Evolutionary conservation across 2,113 vertebrate genomes (phyloP).

Genomic region (Lycocorax pyrrhopterus): DNA sequence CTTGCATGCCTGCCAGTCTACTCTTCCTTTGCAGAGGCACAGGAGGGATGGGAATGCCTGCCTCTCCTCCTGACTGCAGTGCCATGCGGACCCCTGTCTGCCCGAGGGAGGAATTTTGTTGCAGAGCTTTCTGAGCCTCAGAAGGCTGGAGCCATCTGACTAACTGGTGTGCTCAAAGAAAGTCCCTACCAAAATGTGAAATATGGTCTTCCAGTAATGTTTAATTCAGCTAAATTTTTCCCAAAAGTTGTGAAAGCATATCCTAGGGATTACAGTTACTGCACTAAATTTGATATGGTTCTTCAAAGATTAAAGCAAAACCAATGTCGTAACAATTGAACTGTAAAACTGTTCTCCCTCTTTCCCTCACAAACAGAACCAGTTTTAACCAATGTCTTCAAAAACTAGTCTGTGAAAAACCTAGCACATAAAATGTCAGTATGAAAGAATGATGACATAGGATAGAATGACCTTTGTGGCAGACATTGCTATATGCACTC

Average conservation of each 20-base stretch:
- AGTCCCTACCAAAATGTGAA: background rate
- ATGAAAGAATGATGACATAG: background rate
- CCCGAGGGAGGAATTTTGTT: background rate
- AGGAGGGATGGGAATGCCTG: accelerated
- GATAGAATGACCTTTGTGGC: background rate
- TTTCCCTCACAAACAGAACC: background rate
- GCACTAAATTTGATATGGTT: background rate
- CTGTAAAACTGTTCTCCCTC: background rate
- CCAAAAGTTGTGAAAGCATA: background rate
- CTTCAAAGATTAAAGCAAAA: background rate
- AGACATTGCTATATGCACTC: background rate
- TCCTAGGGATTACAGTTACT: background rate
- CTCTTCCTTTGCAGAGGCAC: background rate
- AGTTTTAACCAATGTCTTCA: background rate
- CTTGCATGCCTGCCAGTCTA: background rate
- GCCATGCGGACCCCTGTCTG: background rate
- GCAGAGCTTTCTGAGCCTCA: background rate
- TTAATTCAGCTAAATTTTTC: background rate
- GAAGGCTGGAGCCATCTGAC: background rate
- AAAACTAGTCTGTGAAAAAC: background rate
- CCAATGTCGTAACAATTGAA: background rate
- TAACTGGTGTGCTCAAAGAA: background rate
- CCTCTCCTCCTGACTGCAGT: background rate
- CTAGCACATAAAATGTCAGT: background rate
- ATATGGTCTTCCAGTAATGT: background rate